Evolutionary conservation across 2,888 invertebrate species (phyloP).

Genomic region (Clistopyga incitator): DNA sequence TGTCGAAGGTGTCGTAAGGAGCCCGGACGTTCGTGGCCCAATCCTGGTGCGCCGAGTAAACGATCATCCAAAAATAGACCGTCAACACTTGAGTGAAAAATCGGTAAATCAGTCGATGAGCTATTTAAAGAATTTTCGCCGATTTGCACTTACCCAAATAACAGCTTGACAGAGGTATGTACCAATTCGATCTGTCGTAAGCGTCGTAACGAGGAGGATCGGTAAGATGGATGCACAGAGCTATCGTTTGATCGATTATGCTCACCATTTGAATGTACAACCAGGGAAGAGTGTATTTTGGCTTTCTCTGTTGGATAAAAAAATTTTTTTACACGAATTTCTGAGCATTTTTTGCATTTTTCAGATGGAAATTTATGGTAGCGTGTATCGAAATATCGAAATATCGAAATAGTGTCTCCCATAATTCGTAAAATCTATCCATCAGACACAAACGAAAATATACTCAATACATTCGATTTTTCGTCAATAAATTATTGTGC

Average conservation of each 20-base stretch:
- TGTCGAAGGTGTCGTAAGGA: conserved; percentile 47
- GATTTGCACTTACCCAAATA: conserved; percentile 78
- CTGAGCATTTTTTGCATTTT: neutral
- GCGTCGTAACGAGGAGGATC: conserved; percentile 70
- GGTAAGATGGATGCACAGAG: conserved; percentile 77
- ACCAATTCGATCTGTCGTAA: conserved; percentile 75
- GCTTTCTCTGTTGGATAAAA: conserved; percentile 75
- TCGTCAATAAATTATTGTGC: too few relatives aligned
- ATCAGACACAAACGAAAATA: too few relatives aligned
- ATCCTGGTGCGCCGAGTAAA: conserved; percentile 78
- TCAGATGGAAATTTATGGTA: neutral
- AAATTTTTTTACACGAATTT: neutral
- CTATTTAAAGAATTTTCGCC: neutral
- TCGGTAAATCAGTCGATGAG: conserved; percentile 4
- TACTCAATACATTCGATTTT: too few relatives aligned
- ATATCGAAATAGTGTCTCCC: too few relatives aligned
- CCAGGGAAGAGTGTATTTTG: conserved; percentile 80
- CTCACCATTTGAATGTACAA: conserved; percentile 80
- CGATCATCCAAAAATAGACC: conserved; percentile 80
- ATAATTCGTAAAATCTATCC: too few relatives aligned
- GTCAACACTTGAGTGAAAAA: conserved; percentile 73
- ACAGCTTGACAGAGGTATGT: conserved; percentile 77
- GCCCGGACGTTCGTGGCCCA: conserved; percentile 68
- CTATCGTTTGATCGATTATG: conserved; percentile 80
- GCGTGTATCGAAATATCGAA: too few relatives aligned